phyloP scores from a whole-genome alignment of 2,797 vertebrate species.

The Alcedo atthis region DNA sequence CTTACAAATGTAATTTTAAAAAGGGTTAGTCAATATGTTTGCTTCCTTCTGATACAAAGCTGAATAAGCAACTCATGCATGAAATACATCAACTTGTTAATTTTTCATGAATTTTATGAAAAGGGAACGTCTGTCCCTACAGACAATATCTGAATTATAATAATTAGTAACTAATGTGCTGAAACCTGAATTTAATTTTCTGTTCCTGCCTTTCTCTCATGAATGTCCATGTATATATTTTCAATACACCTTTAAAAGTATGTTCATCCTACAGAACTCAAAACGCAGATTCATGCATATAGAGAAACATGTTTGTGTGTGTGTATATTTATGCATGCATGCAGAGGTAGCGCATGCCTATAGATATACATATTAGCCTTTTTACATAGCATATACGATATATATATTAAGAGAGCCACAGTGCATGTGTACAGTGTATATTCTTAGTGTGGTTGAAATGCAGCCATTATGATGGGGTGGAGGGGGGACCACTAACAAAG shows the following conservation, averaged over 20 bases:
- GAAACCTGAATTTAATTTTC: not conserved
- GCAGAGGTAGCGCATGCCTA: not conserved
- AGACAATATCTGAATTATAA: not conserved
- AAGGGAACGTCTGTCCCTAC: not conserved
- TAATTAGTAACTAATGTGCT: not conserved
- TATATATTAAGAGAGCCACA: not conserved
- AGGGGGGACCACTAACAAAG: not conserved
- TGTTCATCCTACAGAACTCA: not conserved
- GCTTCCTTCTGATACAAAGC: not conserved
- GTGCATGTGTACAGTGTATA: not conserved
- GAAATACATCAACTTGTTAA: not conserved
- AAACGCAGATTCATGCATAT: rapidly evolving
- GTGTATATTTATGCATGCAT: not conserved
- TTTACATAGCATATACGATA: rapidly evolving
- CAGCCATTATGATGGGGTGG: not conserved
- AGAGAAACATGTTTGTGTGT: not conserved
- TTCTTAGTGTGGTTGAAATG: not conserved
- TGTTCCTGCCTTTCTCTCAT: not conserved
- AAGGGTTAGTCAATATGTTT: not conserved
- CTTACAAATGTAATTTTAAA: not conserved
- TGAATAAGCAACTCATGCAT: not conserved
- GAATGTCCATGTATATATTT: not conserved
- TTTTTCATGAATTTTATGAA: not conserved
- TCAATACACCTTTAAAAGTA: not conserved
- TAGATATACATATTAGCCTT: not conserved